A percentile compares a stretch with the other conserved stretches of the same genome.
phyloP scores from a whole-genome alignment of 2,888 invertebrate genomes.

The Drosophila anomalipes region DNA sequence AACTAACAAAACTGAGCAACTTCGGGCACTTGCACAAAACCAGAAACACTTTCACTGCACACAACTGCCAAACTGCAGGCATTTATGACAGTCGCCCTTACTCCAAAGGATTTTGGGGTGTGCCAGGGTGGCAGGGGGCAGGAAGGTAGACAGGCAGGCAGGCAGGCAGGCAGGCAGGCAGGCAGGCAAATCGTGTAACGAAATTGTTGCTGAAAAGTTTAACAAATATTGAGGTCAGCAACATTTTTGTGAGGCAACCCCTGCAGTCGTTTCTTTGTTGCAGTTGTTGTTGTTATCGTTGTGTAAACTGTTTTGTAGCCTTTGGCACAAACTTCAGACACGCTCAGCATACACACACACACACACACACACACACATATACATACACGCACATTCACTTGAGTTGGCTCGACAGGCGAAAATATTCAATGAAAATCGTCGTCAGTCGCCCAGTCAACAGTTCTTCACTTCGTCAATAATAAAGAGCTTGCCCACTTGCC shows the following conservation, averaged over 20 bases:
- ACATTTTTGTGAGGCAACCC: constrained; percentile 57
- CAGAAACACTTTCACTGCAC: constrained; percentile 74
- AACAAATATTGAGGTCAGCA: constrained; percentile 77
- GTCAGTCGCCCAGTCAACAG: constrained; percentile 47
- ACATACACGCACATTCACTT: constrained; percentile 1
- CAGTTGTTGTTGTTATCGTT: constrained; percentile 18
- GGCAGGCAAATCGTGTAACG: constrained; percentile 62
- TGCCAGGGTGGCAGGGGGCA: constrained; percentile 21
- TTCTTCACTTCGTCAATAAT: constrained; percentile 67
- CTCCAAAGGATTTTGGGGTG: not conserved
- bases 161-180: not conserved
- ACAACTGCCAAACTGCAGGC: constrained; percentile 74
- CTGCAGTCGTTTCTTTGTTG: constrained; percentile 5
- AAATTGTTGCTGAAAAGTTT: constrained; percentile 78
- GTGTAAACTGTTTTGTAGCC: constrained; percentile 74
- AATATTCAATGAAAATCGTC: constrained; percentile 73
- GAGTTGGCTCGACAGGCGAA: constrained; percentile 32
- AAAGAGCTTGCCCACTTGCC: constrained; percentile 28
- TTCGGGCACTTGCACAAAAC: constrained; percentile 46
- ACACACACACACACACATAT: constrained; percentile 8
- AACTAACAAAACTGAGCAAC: constrained; percentile 59
- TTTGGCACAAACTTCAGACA: constrained; percentile 73
- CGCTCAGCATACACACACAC: constrained; percentile 36
- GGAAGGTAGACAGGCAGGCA: not conserved
- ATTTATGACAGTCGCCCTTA: constrained; percentile 68